Evolutionary conservation across 2,113 vertebrate genomes (phyloP).

Genomic region (Albula glossodonta): DNA sequence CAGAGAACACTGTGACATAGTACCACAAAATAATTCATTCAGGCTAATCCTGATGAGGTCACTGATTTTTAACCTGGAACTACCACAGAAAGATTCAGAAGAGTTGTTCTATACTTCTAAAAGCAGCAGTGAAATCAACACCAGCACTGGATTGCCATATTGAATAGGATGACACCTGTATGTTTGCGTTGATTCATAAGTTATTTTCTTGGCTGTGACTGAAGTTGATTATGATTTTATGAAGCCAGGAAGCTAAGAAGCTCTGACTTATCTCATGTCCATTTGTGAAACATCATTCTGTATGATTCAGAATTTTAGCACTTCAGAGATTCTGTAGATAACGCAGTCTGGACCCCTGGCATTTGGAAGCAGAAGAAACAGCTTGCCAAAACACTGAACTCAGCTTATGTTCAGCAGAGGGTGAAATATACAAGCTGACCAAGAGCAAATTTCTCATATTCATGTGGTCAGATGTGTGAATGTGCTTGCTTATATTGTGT

Average conservation of each 20-base stretch:
- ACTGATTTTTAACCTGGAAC: no score
- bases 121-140: not conserved
- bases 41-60: no score
- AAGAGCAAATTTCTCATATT: not conserved
- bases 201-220: no score
- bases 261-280: no score
- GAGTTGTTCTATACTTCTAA: not conserved
- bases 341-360: not conserved
- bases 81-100: not conserved
- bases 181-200: not conserved
- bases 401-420: not conserved
- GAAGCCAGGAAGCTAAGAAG: no score
- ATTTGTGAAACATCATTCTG: not conserved
- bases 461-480: not conserved
- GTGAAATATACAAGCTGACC: not conserved
- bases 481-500: not conserved
- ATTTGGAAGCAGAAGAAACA: not conserved
- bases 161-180: no score
- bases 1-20: no score
- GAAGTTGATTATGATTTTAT: no score
- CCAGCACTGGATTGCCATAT: not conserved
- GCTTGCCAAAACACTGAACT: not conserved
- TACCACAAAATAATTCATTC: no score
- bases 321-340: not conserved
- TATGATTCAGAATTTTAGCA: not conserved